These are phyloP conservation scores for Lochmaea crataegi DNA, from an alignment of 2,888 invertebrate species.

Conservation along the genomic window DNA sequence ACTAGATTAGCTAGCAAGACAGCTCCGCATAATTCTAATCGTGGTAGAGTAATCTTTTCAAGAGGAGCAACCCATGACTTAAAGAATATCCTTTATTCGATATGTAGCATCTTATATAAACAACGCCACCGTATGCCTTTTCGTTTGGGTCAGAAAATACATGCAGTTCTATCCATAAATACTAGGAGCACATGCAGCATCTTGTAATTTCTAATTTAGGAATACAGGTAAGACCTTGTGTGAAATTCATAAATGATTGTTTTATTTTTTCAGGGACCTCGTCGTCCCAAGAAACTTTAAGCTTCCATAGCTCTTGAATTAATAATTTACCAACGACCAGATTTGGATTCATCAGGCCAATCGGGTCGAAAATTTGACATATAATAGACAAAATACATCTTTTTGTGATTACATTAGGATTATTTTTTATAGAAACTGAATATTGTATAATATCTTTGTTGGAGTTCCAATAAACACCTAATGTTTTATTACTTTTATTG, in stretches of 20 bases:
- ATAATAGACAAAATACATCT: constrained; percentile 32
- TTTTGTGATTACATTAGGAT: constrained; percentile 23
- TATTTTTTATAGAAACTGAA: constrained; percentile 1
- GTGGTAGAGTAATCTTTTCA: constrained; percentile 5
- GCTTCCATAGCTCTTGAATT: constrained; percentile 37
- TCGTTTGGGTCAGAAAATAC: constrained; percentile 21
- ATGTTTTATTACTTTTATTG: constrained; percentile 31
- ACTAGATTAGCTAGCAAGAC: constrained; percentile 17
- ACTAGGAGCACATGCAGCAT: background rate
- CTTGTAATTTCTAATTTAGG: constrained; percentile 22
- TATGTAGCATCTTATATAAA: background rate
- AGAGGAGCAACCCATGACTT: constrained; percentile 5
- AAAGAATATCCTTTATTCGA: background rate
- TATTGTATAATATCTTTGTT: constrained; percentile 36
- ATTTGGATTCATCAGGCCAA: constrained; percentile 33
- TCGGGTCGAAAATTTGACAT: constrained; percentile 37
- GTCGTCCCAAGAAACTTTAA: constrained; percentile 36
- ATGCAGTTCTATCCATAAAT: constrained; percentile 19
- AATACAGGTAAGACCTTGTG: background rate
- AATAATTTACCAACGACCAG: constrained; percentile 34
- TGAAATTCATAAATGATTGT: background rate
- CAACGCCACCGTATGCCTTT: constrained; percentile 18
- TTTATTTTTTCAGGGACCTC: constrained; percentile 29
- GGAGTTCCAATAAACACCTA: constrained; percentile 35
- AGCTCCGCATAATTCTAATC: constrained; percentile 1